These are phyloP conservation scores for Pristionchus pacificus DNA, from an alignment of 1,140 invertebrate species.

Conservation along the genomic window DNA sequence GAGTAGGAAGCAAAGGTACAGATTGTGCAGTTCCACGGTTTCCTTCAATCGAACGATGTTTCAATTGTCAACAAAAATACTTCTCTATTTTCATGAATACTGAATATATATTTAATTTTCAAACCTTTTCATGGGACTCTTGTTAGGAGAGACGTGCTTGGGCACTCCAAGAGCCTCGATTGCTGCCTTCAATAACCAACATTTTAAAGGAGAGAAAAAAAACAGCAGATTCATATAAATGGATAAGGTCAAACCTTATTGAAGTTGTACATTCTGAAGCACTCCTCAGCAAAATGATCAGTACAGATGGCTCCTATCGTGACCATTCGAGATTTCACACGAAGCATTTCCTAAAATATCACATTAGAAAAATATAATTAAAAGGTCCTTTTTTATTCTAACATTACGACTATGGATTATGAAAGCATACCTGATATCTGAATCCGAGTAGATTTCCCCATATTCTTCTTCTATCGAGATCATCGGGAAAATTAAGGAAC, in stretches of 20 bases:
- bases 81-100: background rate
- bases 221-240: background rate
- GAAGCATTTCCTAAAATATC: constrained; percentile 18
- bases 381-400: background rate
- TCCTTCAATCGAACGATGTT: constrained; percentile 13
- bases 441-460: constrained; percentile 29
- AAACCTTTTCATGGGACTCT: background rate
- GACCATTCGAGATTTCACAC: constrained; percentile 13
- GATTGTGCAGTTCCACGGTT: constrained; percentile 22
- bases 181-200: constrained; percentile 1
- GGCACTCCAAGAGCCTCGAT: constrained; percentile 26
- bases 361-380: background rate
- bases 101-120: too few relatives aligned
- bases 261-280: constrained; percentile 29
- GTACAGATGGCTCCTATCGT: constrained; percentile 22
- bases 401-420: background rate
- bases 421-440: constrained; percentile 18
- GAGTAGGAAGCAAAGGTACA: constrained; percentile 16
- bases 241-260: constrained; percentile 13
- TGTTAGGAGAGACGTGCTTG: background rate
- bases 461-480: constrained; percentile 22
- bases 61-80: background rate
- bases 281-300: constrained; percentile 29
- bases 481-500: constrained; percentile 27
- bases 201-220: background rate